Evolutionary conservation across 2,888 invertebrate genomes (phyloP).

Genomic region (Apotomis betuletana): DNA sequence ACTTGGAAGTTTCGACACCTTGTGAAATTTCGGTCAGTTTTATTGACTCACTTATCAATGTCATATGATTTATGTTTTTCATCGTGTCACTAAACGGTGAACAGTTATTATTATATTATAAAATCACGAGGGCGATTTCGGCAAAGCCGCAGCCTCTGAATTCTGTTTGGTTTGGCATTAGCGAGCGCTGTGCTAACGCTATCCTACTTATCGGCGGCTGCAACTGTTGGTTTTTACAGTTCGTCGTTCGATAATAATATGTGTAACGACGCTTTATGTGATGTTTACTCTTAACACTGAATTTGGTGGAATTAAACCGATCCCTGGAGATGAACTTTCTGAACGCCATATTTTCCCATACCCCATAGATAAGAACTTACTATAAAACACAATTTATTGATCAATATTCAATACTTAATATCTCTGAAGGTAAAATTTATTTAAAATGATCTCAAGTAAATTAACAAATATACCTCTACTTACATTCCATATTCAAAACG

Average conservation of each 20-base stretch:
- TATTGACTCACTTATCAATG: slow-evolving; percentile 63
- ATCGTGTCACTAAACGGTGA: slow-evolving; percentile 66
- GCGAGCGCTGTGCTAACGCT: slow-evolving; percentile 68
- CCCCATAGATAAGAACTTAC: no score
- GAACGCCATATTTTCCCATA: no score
- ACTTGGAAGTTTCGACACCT: slow-evolving; percentile 50
- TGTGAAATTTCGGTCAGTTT: slow-evolving; percentile 68
- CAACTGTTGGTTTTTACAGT: slow-evolving; percentile 71
- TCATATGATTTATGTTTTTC: slow-evolving; percentile 57
- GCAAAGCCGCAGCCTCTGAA: slow-evolving; percentile 57
- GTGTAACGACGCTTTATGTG: slow-evolving; percentile 54
- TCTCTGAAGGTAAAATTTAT: no score
- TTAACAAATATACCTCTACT: no score
- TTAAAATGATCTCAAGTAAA: no score
- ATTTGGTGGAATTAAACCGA: slow-evolving; percentile 47
- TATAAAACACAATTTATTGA: no score
- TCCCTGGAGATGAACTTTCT: no score
- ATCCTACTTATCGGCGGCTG: slow-evolving; percentile 71
- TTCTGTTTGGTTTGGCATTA: slow-evolving; percentile 72
- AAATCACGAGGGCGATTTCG: slow-evolving; percentile 75
- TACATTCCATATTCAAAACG: no score
- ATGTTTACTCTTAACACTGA: slow-evolving; percentile 53
- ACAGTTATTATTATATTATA: slow-evolving; percentile 80
- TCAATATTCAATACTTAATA: no score
- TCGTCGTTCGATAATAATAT: slow-evolving; percentile 66